These are phyloP conservation scores for Diaprepes abbreviatus DNA, from an alignment of 2,888 invertebrate genomes.

Conservation along the genomic window DNA sequence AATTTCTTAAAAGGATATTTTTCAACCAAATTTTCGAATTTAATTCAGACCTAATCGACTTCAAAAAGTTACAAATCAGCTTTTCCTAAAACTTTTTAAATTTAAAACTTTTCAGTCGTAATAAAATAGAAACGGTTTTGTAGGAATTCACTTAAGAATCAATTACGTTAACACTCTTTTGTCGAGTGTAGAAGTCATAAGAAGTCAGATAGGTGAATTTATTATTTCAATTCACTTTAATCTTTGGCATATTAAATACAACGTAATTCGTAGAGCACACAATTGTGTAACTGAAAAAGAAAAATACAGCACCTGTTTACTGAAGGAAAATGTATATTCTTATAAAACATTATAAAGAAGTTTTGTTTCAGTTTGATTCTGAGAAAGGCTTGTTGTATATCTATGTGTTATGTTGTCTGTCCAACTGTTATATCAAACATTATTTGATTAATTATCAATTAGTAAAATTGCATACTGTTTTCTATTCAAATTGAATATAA, in stretches of 20 bases:
- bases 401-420: too few relatives aligned
- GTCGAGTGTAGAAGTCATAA: background rate
- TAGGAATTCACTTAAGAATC: slow-evolving; percentile 9
- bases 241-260: background rate
- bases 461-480: too few relatives aligned
- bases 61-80: slow-evolving; percentile 48
- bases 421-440: too few relatives aligned
- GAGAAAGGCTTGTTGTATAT: too few relatives aligned
- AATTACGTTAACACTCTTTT: background rate
- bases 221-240: too few relatives aligned
- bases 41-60: slow-evolving; percentile 49
- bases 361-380: too few relatives aligned
- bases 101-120: slow-evolving; percentile 49
- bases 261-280: background rate
- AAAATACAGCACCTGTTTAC: background rate
- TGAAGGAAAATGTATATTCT: too few relatives aligned
- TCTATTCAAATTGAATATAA: too few relatives aligned
- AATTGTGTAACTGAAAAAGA: background rate
- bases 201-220: too few relatives aligned
- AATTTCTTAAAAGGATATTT: slow-evolving; percentile 45
- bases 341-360: too few relatives aligned
- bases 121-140: slow-evolving; percentile 47
- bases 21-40: slow-evolving; percentile 40
- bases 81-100: slow-evolving; percentile 49
- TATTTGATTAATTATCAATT: too few relatives aligned